Conservation (phyloP, 2,797 vertebrate genomes). For the Typhlichthys subterraneus region DNA sequence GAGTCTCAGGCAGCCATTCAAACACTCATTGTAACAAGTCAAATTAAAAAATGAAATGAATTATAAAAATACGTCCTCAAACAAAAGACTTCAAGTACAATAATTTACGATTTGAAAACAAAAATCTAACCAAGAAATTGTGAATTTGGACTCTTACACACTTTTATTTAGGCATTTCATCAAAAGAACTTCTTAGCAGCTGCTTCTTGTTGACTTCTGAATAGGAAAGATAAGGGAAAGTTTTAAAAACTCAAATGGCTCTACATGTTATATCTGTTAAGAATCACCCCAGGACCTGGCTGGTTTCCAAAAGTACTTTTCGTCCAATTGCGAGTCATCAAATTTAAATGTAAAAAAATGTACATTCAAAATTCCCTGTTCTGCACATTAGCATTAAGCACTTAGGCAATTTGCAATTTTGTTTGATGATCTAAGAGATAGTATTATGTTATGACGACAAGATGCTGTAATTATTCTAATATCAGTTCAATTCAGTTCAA, state of each 20-base stretch:
- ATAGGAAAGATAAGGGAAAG: conserved; percentile 16
- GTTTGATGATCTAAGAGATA: no score
- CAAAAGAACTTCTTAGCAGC: conserved; percentile 99
- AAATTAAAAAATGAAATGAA: conserved; percentile 70
- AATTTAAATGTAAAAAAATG: neutral
- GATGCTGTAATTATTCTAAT: no score
- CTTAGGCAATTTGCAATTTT: no score
- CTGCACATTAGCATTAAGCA: no score
- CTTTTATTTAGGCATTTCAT: conserved; percentile 73
- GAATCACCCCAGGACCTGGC: no score
- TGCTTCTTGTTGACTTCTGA: conserved; percentile 97
- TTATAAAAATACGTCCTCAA: conserved; percentile 60
- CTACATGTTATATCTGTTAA: no score
- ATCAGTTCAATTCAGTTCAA: no score
- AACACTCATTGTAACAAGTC: conserved; percentile 56
- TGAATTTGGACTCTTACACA: conserved; percentile 76
- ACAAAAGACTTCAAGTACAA: conserved; percentile 78
- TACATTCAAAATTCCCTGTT: no score
- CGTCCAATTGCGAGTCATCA: no score
- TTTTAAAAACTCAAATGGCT: conserved; percentile 1
- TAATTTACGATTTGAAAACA: conserved; percentile 88
- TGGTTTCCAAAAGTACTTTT: no score
- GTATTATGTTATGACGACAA: no score
- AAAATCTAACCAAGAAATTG: conserved; percentile 52
- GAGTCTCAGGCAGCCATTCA: conserved; percentile 52